Base-by-base conservation (phyloP, 2,113 vertebrate genomes). In the Pavo muticus region DNA sequence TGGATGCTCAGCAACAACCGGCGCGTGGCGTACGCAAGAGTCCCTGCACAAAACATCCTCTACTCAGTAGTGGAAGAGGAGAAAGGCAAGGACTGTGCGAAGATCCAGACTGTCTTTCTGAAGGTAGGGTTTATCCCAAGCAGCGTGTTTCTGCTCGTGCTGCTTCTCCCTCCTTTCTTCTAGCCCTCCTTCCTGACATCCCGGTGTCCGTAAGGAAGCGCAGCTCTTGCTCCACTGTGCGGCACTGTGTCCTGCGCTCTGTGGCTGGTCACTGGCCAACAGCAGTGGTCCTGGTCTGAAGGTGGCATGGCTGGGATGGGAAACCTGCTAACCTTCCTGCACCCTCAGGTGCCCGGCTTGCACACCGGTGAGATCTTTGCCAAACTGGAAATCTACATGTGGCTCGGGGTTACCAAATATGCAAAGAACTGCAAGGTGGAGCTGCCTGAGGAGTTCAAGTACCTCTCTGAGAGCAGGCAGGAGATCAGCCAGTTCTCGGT, bases 1-100 rank as follows among this genome's bases (percentile, higher is more conserved):
- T 99, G 99, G 99, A 98, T 99, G 98, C 89, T 99, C 88, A 98
- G 97, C 50, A 98, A 98, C 44, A 97, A 80, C 44, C 98, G 96
- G 79, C 97, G 98, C 21, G 95, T 99, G 90, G 99, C 99, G 10
- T 99, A 98, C 6, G 93, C 98, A 63, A 97, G 98, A 65, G 98
- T 99, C 54, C 98, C 99, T 15, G 97, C 98, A 13, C 98, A 98
- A 96, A 97, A 99, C 61, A 95, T 99, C 67, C 97, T 99, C 24
- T 99, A 98, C 91, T 99, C 99, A 1, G 90, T 99, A 92, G 99
- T 99, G 0, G 99, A 99, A 94, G 99, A 99, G 72, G 98, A 99
- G 87, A 98, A 97, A 68, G 99, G 99, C 73, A 98, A 97, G 87
- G 98, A 99, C 97, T 99, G 99, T 75, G 99, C 99, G 1, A 98